phyloP scores from a whole-genome alignment of 2,888 invertebrate species.

The Vandiemenella viatica region DNA sequence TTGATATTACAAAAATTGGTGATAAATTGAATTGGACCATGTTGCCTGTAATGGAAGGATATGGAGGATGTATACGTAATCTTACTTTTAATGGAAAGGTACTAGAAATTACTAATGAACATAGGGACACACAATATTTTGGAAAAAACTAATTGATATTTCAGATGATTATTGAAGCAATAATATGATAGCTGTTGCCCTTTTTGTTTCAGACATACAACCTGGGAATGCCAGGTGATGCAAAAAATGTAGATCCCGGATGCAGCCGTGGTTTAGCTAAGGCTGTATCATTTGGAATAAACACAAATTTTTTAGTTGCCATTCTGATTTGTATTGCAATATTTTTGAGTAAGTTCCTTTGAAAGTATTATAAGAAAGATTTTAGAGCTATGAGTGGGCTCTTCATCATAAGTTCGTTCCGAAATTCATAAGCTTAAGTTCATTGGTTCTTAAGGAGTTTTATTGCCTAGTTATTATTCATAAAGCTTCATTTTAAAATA shows the following conservation, averaged over 20 bases:
- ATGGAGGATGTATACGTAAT: conserved; percentile 82
- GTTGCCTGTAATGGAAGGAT: conserved; percentile 52
- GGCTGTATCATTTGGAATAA: conserved; percentile 68
- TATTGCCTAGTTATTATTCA: too few relatives aligned
- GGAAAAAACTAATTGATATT: background rate
- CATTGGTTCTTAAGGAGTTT: too few relatives aligned
- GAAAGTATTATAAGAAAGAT: too few relatives aligned
- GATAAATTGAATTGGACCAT: conserved; percentile 51
- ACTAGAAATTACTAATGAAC: conserved; percentile 10
- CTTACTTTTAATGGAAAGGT: conserved; percentile 68
- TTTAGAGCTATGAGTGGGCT: too few relatives aligned
- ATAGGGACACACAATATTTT: background rate
- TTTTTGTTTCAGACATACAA: conserved; percentile 64
- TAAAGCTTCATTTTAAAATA: too few relatives aligned
- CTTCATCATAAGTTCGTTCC: too few relatives aligned
- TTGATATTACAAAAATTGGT: conserved; percentile 46
- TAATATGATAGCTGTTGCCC: too few relatives aligned
- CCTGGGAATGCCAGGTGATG: conserved; percentile 63
- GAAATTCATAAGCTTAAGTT: too few relatives aligned
- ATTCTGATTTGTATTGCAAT: conserved; percentile 78
- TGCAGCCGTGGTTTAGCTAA: conserved; percentile 59
- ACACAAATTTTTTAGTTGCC: conserved; percentile 76
- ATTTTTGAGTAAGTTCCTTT: conserved; percentile 51
- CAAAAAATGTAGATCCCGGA: conserved; percentile 52
- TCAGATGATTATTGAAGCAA: too few relatives aligned